A percentile compares a stretch with the other conserved stretches of the same genome.
Conservation (phyloP, 2,888 invertebrate genomes). For the Unio delphinus region DNA sequence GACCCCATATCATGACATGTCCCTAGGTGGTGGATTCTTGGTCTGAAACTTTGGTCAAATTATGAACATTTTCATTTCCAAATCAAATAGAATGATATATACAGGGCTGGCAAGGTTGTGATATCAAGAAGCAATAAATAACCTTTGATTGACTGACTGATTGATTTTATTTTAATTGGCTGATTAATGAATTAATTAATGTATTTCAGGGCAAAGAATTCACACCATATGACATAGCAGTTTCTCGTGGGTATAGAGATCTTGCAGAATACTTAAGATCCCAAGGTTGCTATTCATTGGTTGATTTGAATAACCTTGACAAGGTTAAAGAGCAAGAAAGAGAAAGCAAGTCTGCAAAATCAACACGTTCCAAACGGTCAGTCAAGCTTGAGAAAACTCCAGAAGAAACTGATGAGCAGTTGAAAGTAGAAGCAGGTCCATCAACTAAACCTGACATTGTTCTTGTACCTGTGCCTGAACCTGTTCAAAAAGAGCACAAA, state of each 20-base stretch:
- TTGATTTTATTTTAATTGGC: no score
- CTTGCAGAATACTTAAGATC: conserved; percentile 94
- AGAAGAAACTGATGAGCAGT: conserved; percentile 1
- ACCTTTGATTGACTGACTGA: not conserved
- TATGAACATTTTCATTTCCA: no score
- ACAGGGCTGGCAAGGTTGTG: no score
- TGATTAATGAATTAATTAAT: not conserved
- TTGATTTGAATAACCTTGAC: conserved; percentile 35
- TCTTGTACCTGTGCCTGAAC: no score
- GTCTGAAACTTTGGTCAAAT: no score
- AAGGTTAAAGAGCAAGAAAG: conserved; percentile 18
- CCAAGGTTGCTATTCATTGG: conserved; percentile 78
- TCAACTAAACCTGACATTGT: no score
- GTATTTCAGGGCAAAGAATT: conserved; percentile 80
- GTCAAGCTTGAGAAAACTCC: conserved; percentile 6
- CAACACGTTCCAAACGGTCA: conserved; percentile 13
- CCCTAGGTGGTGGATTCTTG: no score
- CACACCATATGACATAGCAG: conserved; percentile 92
- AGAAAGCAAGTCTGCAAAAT: conserved; percentile 19
- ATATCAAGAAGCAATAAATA: not conserved
- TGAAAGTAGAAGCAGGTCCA: no score
- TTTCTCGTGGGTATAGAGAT: conserved; percentile 87
- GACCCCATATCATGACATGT: no score
- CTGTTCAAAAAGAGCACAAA: no score
- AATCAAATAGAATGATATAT: no score